phyloP scores from a whole-genome alignment of 35 echinoderm and acorn worm genomes.

The Apostichopus parvimensis region DNA sequence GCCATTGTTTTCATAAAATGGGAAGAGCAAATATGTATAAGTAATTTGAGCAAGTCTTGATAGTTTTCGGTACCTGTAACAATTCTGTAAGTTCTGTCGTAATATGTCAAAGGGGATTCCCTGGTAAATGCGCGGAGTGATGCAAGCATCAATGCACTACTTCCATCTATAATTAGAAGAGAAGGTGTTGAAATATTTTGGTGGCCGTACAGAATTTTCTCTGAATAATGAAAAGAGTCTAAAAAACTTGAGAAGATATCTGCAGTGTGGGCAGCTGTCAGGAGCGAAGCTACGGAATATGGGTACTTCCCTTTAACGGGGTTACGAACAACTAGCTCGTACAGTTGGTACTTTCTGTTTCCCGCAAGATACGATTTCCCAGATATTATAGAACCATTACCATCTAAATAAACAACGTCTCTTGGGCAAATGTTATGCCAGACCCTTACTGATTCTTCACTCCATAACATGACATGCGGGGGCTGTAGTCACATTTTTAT shows the following conservation, averaged over 20 bases:
- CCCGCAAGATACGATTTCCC: neutral
- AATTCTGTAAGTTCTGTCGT: neutral
- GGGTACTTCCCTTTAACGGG: slow-evolving; percentile 11
- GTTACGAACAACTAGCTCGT: slow-evolving; percentile 26
- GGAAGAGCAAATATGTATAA: slow-evolving; percentile 21
- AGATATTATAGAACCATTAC: neutral
- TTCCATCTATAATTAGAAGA: slow-evolving; percentile 2
- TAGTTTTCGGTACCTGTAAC: neutral
- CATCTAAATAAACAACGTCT: slow-evolving; percentile 44
- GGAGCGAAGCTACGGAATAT: slow-evolving; percentile 10
- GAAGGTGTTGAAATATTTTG: slow-evolving; percentile 3
- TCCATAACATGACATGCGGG: slow-evolving; percentile 26
- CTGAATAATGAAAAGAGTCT: neutral
- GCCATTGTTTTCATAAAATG: slow-evolving; percentile 40
- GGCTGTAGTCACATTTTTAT: neutral
- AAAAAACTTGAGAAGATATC: slow-evolving; percentile 8
- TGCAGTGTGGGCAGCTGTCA: neutral
- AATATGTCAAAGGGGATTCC: neutral
- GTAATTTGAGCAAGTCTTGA: neutral
- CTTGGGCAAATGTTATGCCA: slow-evolving; percentile 2
- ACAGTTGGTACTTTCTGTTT: slow-evolving; percentile 17
- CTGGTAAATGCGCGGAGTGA: neutral
- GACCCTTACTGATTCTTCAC: neutral
- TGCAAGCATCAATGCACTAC: slow-evolving; percentile 6
- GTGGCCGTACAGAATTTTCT: slow-evolving; percentile 29